Evolutionary conservation across 2,797 vertebrate genomes (phyloP), one percentile per base, ranked within the genome.

Genomic region (Leptatherina wallacei): DNA sequence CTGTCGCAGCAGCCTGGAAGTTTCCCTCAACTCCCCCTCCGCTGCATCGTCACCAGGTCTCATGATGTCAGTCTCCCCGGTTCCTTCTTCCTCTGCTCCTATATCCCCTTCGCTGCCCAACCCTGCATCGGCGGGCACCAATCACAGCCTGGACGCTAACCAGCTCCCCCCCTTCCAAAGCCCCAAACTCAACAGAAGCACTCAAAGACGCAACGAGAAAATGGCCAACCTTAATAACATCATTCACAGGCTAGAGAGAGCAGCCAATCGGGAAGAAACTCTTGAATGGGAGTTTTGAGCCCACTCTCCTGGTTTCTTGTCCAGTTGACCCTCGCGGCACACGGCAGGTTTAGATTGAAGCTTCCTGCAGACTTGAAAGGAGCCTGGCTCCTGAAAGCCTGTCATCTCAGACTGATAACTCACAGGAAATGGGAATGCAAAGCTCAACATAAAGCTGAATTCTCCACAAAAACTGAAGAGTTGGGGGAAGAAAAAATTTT

Each of bases 201-300:
- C 95, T 91, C 97, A 98, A 93, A 96, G 96, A 93, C 96, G 97
- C 85, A 97, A 97, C 0, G 97, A 99, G 94, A 99, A 99, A 94
- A 98, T 99, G 97, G 98, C 98, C 83, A 99, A 99, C 93, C 96
- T 99, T 89, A 99, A 98, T 94, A 99, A 97, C 94, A 99, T 99
- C 93, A 99, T 99, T 89, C 97, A 99, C 87, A 94, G 98, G 92
- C 93, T 99, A 62, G 98, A 99, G 90, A 95, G 95, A 80, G 98
- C 98, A 0, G 98, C 98, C 90, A 99, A 98, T 86, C 94, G 97
- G 0, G 98, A 99, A 85, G 98, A 99, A 83, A 95, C 95, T 30
- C 92, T 98, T 24, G 98, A 99, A 86, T 99, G 98, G 98, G 98
- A 99, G 93, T 99, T 99, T 93, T 99, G 88, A 82, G 65, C 33